phyloP scores from a whole-genome alignment of 2,113 vertebrate genomes.

The Antennarius striatus region DNA sequence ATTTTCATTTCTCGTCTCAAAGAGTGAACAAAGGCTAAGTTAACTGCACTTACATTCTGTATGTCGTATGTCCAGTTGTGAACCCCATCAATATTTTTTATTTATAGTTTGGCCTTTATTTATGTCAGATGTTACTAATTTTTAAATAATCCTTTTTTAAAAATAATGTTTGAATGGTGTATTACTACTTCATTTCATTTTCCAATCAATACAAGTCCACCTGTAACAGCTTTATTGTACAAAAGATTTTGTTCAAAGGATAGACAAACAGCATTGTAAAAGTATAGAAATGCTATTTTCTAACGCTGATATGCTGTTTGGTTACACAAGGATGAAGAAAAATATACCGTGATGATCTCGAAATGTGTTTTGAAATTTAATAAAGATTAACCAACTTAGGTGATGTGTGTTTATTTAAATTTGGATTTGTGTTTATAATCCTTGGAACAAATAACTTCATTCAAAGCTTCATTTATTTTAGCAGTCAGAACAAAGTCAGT shows the following conservation, averaged over 20 bases:
- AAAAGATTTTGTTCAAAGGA: too few relatives aligned
- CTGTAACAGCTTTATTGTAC: background rate
- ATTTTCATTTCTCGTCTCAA: too few relatives aligned
- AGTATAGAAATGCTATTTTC: too few relatives aligned
- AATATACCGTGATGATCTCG: constrained; percentile 38
- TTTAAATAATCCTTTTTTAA: constrained; percentile 33
- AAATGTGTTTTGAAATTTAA: constrained; percentile 58
- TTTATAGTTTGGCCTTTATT: constrained; percentile 39
- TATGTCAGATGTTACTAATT: constrained; percentile 36
- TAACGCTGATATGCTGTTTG: constrained; percentile 22
- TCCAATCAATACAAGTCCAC: constrained; percentile 6
- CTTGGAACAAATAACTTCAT: constrained; percentile 47
- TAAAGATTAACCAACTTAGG: constrained; percentile 64
- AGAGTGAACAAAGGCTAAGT: too few relatives aligned
- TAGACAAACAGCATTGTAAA: too few relatives aligned
- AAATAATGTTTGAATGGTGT: constrained; percentile 9
- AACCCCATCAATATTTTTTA: constrained; percentile 8
- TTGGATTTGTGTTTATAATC: constrained; percentile 49
- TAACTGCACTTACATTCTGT: too few relatives aligned
- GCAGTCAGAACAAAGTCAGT: constrained; percentile 62
- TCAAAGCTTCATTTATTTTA: constrained; percentile 63
- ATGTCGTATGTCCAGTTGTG: too few relatives aligned
- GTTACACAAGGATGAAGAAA: constrained; percentile 44
- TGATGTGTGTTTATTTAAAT: constrained; percentile 4
- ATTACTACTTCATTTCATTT: background rate